A percentile compares a stretch with the other conserved stretches of the same genome.
Conservation (phyloP, 2,888 invertebrate species). For the Epirrhoe alternata region DNA sequence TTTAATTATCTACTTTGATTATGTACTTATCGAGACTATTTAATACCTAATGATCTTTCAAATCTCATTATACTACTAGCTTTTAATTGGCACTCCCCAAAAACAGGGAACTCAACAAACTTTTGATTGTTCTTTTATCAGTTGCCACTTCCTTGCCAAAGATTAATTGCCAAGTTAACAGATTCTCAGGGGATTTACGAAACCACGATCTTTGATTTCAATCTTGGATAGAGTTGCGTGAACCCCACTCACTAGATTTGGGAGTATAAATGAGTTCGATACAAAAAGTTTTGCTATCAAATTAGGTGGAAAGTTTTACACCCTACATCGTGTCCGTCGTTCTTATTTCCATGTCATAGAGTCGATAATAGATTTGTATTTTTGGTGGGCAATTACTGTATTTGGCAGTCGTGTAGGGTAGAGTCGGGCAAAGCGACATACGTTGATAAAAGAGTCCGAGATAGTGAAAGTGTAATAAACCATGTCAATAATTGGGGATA, state of each 20-base stretch:
- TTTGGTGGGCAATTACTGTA: conserved; percentile 31
- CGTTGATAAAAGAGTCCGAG: conserved; percentile 74
- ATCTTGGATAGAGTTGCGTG: conserved; percentile 57
- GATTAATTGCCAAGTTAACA: conserved; percentile 57
- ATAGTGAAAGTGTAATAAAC: conserved; percentile 75
- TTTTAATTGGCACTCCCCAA: conserved; percentile 15
- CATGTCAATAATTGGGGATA: conserved; percentile 79
- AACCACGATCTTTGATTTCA: conserved; percentile 40
- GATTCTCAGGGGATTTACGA: conserved; percentile 46
- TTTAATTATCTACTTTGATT: too few species aligned
- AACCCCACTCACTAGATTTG: conserved; percentile 63
- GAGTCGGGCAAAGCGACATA: conserved; percentile 57
- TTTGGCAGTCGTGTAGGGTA: conserved; percentile 47
- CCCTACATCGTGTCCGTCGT: background rate
- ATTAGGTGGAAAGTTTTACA: conserved; percentile 71
- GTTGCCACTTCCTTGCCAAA: conserved; percentile 40
- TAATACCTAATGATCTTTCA: background rate
- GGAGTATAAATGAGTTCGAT: conserved; percentile 76
- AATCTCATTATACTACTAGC: background rate
- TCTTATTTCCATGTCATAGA: conserved; percentile 43
- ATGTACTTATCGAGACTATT: background rate
- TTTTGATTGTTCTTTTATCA: conserved; percentile 50
- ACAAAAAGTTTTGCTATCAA: conserved; percentile 79
- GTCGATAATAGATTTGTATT: conserved; percentile 43
- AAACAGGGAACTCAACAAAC: conserved; percentile 18